Evolutionary conservation across 35 echinoderm and acorn worm genomes (phyloP), one percentile per base, ranked within the genome.

Genomic region (Acanthaster planci): DNA sequence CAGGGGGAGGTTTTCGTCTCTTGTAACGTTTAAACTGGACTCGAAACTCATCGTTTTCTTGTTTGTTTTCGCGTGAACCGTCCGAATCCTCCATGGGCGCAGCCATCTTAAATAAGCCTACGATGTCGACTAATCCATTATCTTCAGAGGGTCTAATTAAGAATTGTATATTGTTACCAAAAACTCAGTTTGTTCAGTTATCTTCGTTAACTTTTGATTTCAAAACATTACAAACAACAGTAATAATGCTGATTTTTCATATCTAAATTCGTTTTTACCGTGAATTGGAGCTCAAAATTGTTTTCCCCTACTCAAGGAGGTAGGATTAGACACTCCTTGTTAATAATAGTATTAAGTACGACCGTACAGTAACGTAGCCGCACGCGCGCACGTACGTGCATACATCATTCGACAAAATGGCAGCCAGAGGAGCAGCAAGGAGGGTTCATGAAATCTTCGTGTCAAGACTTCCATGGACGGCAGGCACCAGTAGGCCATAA

Each of bases 21-120:
- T 94, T 94, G 35, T 90, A 94, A 23, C 60, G 76, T 76, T 94
- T 89, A 32, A 90, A 94, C 19, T 85, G 40, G 5, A 40, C 36
- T 78, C 84, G 82, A 76, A 94, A 94, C 34, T 76, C 26, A 60
- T 94, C 92, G 21, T 38, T 76, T 29, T 5, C 15, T 26, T 10
- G 18, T 3, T 22, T 83, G 3, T 55, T 40, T 47, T 23, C 37
- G 26, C 36, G 15, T 47, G n/a, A 14, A 36, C 1, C 19, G 37
- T 10, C 52, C 18, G 22, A 6, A 32, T 39, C 16, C 8, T 55
- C 79, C 37, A 76, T 84, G 81, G 88, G 51, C 55, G 88, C 88
- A 68, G 88, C 59, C 88, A 90, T 90, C 53, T 90, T 84, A 38
- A 42, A 72, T 72, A 64, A 60, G 6, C 56, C 27, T 79, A 37